Conservation (phyloP, 64 coral and sea anemone species). For the Astreopora myriophthalma region DNA sequence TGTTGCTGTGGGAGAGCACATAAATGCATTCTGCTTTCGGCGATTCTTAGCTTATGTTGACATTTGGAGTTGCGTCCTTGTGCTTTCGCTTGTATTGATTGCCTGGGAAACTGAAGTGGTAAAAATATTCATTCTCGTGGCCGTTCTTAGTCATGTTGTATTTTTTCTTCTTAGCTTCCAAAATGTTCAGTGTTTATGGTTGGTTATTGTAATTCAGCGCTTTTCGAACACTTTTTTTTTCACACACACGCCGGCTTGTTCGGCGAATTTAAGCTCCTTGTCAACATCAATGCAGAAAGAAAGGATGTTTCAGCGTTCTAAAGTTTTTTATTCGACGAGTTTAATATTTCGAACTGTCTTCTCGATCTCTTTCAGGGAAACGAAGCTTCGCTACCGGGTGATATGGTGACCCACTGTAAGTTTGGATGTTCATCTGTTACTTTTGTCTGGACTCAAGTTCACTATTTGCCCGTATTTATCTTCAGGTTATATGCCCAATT, state of each 20-base stretch:
- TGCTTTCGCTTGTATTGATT: conserved; percentile 1
- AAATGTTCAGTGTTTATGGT: conserved; percentile 19
- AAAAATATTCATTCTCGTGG: background rate
- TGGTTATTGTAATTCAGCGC: background rate
- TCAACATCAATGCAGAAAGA: background rate
- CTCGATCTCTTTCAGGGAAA: conserved; percentile 78
- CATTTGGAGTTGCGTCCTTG: conserved; percentile 24
- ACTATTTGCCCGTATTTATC: conserved; percentile 33
- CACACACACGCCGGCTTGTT: background rate
- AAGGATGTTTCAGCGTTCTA: background rate
- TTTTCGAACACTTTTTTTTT: background rate
- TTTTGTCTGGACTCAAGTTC: background rate
- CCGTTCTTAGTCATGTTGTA: background rate
- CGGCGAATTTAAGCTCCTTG: background rate
- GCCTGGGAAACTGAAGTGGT: background rate
- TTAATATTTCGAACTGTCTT: background rate
- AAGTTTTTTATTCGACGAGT: background rate
- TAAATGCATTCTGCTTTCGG: background rate
- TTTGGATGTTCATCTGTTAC: conserved; percentile 31
- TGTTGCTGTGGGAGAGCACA: conserved; percentile 5
- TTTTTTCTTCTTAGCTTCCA: background rate
- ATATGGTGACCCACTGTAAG: conserved; percentile 99
- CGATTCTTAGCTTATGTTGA: conserved; percentile 28
- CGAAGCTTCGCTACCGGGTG: conserved; percentile 88
- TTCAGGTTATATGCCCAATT: conserved; percentile 43